These are phyloP conservation scores for Rhagologus leucostigma DNA, from an alignment of 2,113 vertebrate species.

Conservation along the genomic window DNA sequence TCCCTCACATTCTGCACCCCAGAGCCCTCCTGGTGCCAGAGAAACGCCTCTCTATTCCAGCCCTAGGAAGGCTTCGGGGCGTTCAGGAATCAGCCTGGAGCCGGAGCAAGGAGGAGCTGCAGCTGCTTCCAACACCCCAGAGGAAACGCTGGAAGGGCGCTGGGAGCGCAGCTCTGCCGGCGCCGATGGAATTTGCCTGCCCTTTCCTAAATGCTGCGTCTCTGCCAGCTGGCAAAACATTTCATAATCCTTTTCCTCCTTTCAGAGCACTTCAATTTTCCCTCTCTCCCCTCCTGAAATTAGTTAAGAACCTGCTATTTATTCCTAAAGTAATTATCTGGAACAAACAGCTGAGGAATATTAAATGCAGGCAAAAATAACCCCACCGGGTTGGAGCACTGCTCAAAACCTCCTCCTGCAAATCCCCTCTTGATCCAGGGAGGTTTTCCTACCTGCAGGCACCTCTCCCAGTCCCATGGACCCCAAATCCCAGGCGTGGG, in stretches of 20 bases:
- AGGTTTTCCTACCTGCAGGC: slow-evolving; percentile 6
- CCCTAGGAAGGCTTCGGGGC: background rate
- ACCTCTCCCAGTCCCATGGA: accelerated
- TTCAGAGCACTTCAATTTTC: background rate
- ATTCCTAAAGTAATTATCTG: background rate
- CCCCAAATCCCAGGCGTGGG: background rate
- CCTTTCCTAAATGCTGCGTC: background rate
- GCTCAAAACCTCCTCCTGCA: background rate
- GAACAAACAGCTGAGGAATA: background rate
- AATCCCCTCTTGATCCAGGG: background rate
- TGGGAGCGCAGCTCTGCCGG: background rate
- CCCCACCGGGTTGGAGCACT: accelerated
- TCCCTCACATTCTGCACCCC: accelerated
- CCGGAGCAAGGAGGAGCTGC: background rate
- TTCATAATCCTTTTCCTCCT: background rate
- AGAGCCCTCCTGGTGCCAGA: background rate
- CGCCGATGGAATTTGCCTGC: background rate
- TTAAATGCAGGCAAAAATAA: background rate
- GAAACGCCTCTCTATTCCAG: background rate
- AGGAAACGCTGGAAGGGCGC: background rate
- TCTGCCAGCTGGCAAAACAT: background rate
- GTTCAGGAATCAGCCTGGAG: background rate
- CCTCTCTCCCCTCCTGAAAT: background rate
- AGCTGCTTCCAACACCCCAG: background rate
- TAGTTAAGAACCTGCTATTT: background rate